A percentile compares a stretch with the other conserved stretches of the same genome.
Conservation (phyloP, 2,113 vertebrate species). For the Uria lomvia region DNA sequence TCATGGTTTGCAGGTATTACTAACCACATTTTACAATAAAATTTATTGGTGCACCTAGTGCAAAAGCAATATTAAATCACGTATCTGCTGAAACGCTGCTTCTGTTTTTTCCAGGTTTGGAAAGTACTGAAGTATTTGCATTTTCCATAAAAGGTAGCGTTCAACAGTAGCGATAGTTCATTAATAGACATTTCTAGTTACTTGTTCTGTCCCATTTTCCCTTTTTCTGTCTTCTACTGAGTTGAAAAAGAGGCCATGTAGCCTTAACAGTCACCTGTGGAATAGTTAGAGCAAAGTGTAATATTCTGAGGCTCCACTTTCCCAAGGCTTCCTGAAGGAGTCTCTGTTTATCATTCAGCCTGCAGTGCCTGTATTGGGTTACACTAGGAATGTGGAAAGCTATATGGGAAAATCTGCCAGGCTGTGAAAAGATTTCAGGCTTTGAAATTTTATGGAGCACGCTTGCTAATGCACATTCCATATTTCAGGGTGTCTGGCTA, state of each 20-base stretch:
- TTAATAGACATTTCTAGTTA: not conserved
- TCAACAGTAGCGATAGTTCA: not conserved
- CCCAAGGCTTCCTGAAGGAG: constrained; percentile 42
- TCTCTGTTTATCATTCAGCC: constrained; percentile 46
- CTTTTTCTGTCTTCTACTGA: not conserved
- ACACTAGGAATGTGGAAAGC: constrained; percentile 45
- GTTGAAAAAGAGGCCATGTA: not conserved
- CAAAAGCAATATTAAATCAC: not conserved
- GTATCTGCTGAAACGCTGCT: not conserved
- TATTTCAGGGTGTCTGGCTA: constrained; percentile 18
- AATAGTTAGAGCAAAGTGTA: not conserved
- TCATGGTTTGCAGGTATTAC: not conserved
- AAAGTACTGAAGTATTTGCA: not conserved
- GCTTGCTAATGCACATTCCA: constrained; percentile 39
- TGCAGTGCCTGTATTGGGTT: constrained; percentile 37
- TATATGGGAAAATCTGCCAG: constrained; percentile 48
- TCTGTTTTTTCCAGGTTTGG: not conserved
- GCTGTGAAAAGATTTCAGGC: constrained; percentile 18
- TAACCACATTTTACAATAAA: not conserved
- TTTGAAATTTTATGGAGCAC: constrained; percentile 44
- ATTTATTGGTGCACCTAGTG: not conserved
- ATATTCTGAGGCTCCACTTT: constrained; percentile 5
- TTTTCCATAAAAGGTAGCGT: not conserved
- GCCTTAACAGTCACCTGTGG: not conserved
- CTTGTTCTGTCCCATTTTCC: not conserved